phyloP scores from a whole-genome alignment of 2,113 vertebrate species.

The Castor canadensis region DNA sequence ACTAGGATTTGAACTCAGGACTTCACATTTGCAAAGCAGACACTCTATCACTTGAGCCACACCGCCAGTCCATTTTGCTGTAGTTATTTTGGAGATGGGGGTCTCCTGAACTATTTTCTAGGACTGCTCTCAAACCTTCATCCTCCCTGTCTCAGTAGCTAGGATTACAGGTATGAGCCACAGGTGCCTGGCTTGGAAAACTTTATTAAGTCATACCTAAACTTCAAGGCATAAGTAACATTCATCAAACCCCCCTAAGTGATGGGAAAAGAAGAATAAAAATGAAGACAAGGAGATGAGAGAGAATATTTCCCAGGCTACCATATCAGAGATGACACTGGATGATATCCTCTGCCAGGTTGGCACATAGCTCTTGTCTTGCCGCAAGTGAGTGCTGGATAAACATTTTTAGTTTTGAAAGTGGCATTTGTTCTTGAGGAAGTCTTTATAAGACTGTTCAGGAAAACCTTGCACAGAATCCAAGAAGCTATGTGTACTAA shows the following conservation, averaged over 20 bases:
- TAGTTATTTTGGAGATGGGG: too few relatives aligned
- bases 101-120: too few relatives aligned
- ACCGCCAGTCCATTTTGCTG: too few relatives aligned
- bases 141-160: too few relatives aligned
- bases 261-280: not conserved
- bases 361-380: not conserved
- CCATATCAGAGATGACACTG: not conserved
- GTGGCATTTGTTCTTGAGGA: not conserved
- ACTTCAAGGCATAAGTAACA: not conserved
- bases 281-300: not conserved
- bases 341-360: not conserved
- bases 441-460: slow-evolving; percentile 34
- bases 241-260: not conserved
- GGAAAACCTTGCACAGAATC: not conserved
- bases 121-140: too few relatives aligned
- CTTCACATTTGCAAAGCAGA: too few relatives aligned
- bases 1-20: too few relatives aligned
- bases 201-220: not conserved
- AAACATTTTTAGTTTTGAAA: slow-evolving; percentile 34
- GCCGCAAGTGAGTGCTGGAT: not conserved
- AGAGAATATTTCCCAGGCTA: not conserved
- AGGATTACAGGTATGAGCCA: too few relatives aligned
- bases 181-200: too few relatives aligned
- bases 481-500: not conserved
- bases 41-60: too few relatives aligned